phyloP scores from a whole-genome alignment of 2,888 invertebrate genomes.

The Criorhina ranunculi region DNA sequence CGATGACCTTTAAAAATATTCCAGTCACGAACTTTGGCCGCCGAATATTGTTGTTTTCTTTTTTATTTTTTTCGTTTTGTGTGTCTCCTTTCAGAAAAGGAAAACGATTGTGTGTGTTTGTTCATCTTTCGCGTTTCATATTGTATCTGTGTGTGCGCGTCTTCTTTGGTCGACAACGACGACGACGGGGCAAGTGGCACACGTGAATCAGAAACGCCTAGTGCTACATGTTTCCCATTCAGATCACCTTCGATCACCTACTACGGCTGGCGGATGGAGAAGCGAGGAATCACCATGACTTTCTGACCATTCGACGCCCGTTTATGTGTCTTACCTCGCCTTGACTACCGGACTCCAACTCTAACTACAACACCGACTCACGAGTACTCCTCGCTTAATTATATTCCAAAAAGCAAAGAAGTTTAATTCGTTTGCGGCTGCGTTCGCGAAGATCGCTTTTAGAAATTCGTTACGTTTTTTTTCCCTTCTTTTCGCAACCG shows the following conservation, averaged over 20 bases:
- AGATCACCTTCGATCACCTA: constrained; percentile 73
- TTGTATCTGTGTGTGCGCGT: constrained; percentile 40
- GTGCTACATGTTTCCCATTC: constrained; percentile 74
- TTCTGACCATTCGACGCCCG: constrained; percentile 67
- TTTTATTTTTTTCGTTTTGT: constrained; percentile 8
- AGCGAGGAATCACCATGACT: constrained; percentile 58
- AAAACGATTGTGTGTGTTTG: constrained; percentile 67
- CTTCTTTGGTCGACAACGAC: constrained; percentile 17
- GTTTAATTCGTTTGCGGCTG: constrained; percentile 64
- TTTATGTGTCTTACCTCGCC: constrained; percentile 51
- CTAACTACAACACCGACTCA: neutral
- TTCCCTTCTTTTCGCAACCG: constrained; percentile 25
- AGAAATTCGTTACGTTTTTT: constrained; percentile 58
- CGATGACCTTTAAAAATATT: constrained; percentile 76
- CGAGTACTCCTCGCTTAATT: constrained; percentile 61
- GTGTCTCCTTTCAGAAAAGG: constrained; percentile 53
- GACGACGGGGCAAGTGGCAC: constrained; percentile 65
- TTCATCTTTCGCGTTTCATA: constrained; percentile 42
- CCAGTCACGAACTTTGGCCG: constrained; percentile 76
- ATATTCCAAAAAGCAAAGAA: constrained; percentile 70
- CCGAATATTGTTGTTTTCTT: constrained; percentile 59
- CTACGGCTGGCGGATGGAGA: neutral
- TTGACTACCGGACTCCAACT: neutral
- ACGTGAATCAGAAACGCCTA: constrained; percentile 71
- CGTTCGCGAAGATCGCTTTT: constrained; percentile 50